Evolutionary conservation across 2,113 vertebrate genomes (phyloP).

Genomic region (Cyanistes caeruleus): DNA sequence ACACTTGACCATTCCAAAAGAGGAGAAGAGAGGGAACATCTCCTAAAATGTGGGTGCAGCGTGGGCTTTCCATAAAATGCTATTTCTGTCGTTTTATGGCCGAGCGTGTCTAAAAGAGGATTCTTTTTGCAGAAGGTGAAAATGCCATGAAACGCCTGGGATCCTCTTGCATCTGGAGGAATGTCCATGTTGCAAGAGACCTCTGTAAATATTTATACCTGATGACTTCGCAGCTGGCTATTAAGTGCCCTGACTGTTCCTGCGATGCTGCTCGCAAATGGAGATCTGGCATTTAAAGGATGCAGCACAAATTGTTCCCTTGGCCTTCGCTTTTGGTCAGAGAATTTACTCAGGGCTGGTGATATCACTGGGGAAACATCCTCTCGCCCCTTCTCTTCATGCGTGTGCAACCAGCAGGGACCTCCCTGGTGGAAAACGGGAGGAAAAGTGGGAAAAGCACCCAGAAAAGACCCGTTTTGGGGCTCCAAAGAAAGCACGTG

Average conservation of each 20-base stretch:
- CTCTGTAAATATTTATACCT: constrained; percentile 73
- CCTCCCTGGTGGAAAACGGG: rapidly evolving
- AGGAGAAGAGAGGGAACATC: background rate
- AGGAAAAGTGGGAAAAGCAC: background rate
- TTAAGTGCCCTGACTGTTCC: constrained; percentile 54
- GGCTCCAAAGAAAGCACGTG: rapidly evolving
- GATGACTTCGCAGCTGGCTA: constrained; percentile 47
- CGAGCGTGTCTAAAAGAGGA: background rate
- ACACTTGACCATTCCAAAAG: background rate
- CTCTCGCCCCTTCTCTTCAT: background rate
- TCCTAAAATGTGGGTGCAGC: rapidly evolving
- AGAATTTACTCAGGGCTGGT: constrained; percentile 33
- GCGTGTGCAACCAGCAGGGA: rapidly evolving
- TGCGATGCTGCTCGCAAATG: background rate
- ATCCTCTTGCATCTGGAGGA: constrained; percentile 31
- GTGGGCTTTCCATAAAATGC: background rate
- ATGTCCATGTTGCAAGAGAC: constrained; percentile 40
- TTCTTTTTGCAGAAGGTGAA: constrained; percentile 35
- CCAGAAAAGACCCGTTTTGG: rapidly evolving
- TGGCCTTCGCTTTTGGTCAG: constrained; percentile 29
- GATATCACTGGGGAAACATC: constrained; percentile 58
- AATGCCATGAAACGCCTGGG: background rate
- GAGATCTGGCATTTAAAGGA: constrained; percentile 52
- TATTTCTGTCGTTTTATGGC: constrained; percentile 40
- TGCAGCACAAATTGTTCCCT: constrained; percentile 26